Percentiles rank a stretch among this genome's conserved stretches.
These are phyloP conservation scores for Pyrrhura leucotis DNA, from an alignment of 2,797 vertebrate species.

Conservation along the genomic window DNA sequence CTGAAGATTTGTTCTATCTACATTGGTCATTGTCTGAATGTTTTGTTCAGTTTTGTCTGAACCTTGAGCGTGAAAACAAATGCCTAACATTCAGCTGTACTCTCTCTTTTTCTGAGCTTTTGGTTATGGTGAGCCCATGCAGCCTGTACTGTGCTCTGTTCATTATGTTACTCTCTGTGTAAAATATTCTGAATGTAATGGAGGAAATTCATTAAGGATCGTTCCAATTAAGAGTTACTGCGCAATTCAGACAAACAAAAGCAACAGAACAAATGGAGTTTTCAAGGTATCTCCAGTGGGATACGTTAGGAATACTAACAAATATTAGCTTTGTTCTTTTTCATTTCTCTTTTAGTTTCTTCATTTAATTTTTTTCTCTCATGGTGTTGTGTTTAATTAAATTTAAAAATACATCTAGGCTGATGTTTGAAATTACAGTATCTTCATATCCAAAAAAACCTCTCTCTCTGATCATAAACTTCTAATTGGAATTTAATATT, in stretches of 20 bases:
- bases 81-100: neutral
- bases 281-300: neutral
- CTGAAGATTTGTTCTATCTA: neutral
- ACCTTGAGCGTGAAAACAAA: neutral
- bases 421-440: neutral
- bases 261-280: neutral
- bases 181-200: neutral
- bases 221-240: neutral
- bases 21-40: neutral
- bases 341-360: neutral
- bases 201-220: neutral
- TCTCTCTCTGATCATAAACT: neutral
- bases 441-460: neutral
- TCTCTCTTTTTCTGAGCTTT: neutral
- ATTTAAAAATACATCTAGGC: neutral
- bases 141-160: rapidly evolving
- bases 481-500: neutral
- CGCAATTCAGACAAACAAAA: neutral
- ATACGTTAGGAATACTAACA: neutral
- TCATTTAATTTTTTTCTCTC: neutral
- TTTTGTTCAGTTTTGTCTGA: neutral
- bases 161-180: neutral
- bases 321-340: neutral
- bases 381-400: neutral
- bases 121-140: neutral